Base-by-base conservation (phyloP, 2,113 vertebrate species). In the Alethe castanea region DNA sequence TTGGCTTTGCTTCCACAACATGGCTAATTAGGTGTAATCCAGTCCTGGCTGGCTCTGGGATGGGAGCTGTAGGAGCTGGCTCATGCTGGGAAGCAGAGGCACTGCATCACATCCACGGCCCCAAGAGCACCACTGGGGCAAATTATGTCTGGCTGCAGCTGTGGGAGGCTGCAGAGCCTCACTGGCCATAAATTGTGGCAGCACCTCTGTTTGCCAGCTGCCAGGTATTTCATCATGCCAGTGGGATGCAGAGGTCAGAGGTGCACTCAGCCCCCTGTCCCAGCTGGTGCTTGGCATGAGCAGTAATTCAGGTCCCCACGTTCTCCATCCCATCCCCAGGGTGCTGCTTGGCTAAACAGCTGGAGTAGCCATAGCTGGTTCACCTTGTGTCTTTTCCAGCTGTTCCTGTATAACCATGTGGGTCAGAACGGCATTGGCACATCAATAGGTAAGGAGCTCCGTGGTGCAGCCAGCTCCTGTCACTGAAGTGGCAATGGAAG, bases 351-450 rank as follows among this genome's bases (percentile, higher is more conserved):
- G 64, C 40, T n/a, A 64, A 70, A 36, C 54, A 87, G 61, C 79
- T 82, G 82, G 73, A 54, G 36, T 8, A 61, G 22, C 81, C 5
- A 0, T 23, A 48, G 60, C 6, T 45, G 31, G 5, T 65, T 80
- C 44, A 29, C n/a, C 22, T 29, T 1, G 2, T 69, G 53, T 66
- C 86, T 54, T 92, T 91, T 95, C 16, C 96, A 99, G 99, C 97
- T 99, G 64, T 99, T 99, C 95, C 94, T 99, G 69, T 99, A 99
- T 88, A 99, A 99, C 92, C 93, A 95, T 1, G n/a, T 99, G 0
- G 99, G 99, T 61, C 98, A 99, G 96, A 98, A 95, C 0, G 98
- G 98, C 78, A 83, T 99, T 1, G 92, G 95, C n/a, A 98, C 96
- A 2, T 99, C 99, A 2, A 57, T 99, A 71, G 98, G 99, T 99